Base-by-base conservation (phyloP, 1,140 invertebrate genomes). In the Drosophila parvula region DNA sequence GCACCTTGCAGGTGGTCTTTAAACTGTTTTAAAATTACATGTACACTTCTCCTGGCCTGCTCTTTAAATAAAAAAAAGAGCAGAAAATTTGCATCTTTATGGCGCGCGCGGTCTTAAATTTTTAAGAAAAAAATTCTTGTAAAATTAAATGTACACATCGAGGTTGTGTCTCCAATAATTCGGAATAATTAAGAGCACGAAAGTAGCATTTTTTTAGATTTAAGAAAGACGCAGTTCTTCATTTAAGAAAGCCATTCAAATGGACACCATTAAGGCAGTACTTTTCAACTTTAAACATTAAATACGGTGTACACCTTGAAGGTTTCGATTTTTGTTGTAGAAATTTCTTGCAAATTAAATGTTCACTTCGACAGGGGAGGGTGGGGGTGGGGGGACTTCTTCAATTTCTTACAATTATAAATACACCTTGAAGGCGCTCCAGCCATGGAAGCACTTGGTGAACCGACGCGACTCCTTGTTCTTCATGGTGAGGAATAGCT, bases 381-480 rank as follows among this genome's bases (percentile, higher is more conserved):
- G 30, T 3, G 0, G 28, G 16, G 9, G 11, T 11, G 18, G 22
- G 10, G 22, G 41, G 28, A 38, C 18, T 43, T 56, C 60, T 38
- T 40, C 28, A 34, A 22, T 51, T 40, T 9, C 34, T 28, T 69
- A 51, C 14, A 53, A 44, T 69, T 69, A 69, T 69, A 69, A 68
- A 68, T 69, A 88, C 43, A 82, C 73, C 69, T 92, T 92, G 53
- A 91, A 92, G 11, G 77, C 86, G 55, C 91, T 82, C 99, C 99
- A 99, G 45, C 98, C 99, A 92, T 99, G 99, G 94, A 99, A 99
- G 93, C 99, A 99, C 93, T 99, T 99, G 51, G 96, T 97, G 93
- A 99, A 99, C 79, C 97, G 94, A 77, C 95, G 95, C 12, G 98
- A 98, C 93, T 99, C 99, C 90, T 98, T 98, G 89, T 98, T 98